phyloP scores from a whole-genome alignment of 2,113 vertebrate genomes.

The Cynocephalus volans region DNA sequence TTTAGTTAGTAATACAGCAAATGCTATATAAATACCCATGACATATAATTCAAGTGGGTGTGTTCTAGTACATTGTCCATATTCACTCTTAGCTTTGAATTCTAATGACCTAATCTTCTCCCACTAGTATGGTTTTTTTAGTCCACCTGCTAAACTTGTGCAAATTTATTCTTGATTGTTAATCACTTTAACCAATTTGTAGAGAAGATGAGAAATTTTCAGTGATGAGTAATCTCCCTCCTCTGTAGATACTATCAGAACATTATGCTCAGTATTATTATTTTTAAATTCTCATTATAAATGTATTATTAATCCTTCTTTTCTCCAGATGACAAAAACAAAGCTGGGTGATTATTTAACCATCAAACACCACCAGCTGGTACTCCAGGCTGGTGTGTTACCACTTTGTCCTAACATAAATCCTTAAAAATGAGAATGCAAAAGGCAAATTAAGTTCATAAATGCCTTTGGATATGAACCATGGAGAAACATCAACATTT shows the following conservation, averaged over 20 bases:
- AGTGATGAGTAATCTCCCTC: constrained; percentile 66
- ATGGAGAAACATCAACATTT: constrained; percentile 68
- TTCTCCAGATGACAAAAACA: constrained; percentile 74
- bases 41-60: not conserved
- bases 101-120: constrained; percentile 43
- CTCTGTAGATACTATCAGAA: constrained; percentile 30
- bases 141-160: constrained; percentile 47
- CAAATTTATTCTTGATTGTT: constrained; percentile 54
- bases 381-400: constrained; percentile 75
- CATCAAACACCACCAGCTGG: constrained; percentile 77
- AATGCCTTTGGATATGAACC: constrained; percentile 78
- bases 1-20: not conserved
- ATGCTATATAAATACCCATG: constrained; percentile 43
- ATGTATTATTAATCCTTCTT: constrained; percentile 69
- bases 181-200: constrained; percentile 64
- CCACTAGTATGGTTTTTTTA: not conserved
- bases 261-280: constrained; percentile 53
- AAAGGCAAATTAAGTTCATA: constrained; percentile 75
- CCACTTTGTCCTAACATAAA: constrained; percentile 72
- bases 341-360: constrained; percentile 78
- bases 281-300: constrained; percentile 72
- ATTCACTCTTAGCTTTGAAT: not conserved
- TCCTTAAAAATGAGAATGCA: constrained; percentile 72
- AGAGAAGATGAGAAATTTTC: constrained; percentile 57
- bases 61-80: not conserved